phyloP scores from a whole-genome alignment of 2,113 vertebrate genomes.

The Galemys pyrenaicus region DNA sequence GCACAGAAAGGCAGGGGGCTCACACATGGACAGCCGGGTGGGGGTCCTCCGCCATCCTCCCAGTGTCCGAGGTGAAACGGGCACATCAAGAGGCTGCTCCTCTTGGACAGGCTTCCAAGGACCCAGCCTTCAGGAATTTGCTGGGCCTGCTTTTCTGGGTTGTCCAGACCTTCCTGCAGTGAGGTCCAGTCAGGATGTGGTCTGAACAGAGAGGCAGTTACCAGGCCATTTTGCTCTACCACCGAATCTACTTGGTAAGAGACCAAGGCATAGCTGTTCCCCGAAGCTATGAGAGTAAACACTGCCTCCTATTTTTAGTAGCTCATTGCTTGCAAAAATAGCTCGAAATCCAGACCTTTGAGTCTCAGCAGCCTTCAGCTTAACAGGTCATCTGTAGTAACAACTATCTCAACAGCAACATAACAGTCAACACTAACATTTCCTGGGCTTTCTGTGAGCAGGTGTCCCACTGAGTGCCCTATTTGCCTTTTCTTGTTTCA shows the following conservation, averaged over 20 bases:
- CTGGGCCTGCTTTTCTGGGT: constrained; percentile 21
- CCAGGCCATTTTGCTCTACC: not conserved
- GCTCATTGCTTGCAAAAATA: constrained; percentile 71
- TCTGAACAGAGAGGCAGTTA: constrained; percentile 52
- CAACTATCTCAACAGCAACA: not conserved
- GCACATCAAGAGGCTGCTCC: not conserved
- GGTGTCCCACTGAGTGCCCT: not conserved
- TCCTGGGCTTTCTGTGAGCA: not conserved
- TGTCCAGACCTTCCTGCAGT: constrained; percentile 16
- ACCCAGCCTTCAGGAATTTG: not conserved
- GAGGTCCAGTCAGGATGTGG: constrained; percentile 72
- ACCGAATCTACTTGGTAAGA: constrained; percentile 61
- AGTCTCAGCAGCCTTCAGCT: constrained; percentile 36
- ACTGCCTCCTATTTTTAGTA: constrained; percentile 78
- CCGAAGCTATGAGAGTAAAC: constrained; percentile 70
- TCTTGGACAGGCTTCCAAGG: not conserved
- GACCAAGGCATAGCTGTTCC: constrained; percentile 72
- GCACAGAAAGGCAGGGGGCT: not conserved
- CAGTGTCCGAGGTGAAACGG: not conserved
- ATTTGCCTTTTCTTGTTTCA: not conserved
- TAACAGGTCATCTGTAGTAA: not conserved
- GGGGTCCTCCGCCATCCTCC: not conserved
- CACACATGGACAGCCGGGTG: not conserved
- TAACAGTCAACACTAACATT: no score
- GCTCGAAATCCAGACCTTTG: constrained; percentile 69